Base-by-base conservation (phyloP, 2,888 invertebrate species). In the Patella caerulea region DNA sequence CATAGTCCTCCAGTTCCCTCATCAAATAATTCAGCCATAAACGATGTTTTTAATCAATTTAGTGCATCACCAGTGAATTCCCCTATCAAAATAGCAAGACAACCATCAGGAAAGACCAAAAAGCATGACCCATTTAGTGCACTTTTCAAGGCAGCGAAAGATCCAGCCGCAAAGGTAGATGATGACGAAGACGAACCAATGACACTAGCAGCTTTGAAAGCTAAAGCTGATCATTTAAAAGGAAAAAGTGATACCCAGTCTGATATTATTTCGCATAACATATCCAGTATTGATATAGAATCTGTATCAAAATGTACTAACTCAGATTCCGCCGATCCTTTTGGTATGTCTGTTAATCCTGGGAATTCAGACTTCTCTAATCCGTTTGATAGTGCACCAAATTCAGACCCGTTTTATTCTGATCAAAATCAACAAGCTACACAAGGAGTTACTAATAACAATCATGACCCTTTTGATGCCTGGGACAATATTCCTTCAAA, bases 381-480 rank as follows among this genome's bases (percentile, higher is more conserved):
- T 73, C 78, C 81, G 56, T 78, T 81, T 71, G 73, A 19, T 14
- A 52, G 73, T 53, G 73, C 77, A 52, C 74, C 75, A 70, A 53
- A 12, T 65, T 65, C 65, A 24, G 65, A 65, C 24, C 19, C 19
- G 3, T 24, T 15, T 24, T 19, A 65, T 65, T 65, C 72, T 17
- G 76, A 73, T 17, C 72, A 59, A n/a, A 17, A 2, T 24, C 14
- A 73, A n/a, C 73, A 53, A 9, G 19, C 24, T 4, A 53, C 15
- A 24, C 24, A 73, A 73, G 9, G 45, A 17, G 73, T 9, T 52
- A 17, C 45, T 15, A 52, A 24, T 17, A 55, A 73, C 19, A 52
- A 52, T 29, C 15, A 52, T 14, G 72, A 71, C 34, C 45, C 45
- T 29, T 34, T 34, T 52, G 52, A 52, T 34, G 72, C 72, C 34